Evolutionary conservation across 2,797 vertebrate genomes (phyloP).

Genomic region (Numenius phaeopus): DNA sequence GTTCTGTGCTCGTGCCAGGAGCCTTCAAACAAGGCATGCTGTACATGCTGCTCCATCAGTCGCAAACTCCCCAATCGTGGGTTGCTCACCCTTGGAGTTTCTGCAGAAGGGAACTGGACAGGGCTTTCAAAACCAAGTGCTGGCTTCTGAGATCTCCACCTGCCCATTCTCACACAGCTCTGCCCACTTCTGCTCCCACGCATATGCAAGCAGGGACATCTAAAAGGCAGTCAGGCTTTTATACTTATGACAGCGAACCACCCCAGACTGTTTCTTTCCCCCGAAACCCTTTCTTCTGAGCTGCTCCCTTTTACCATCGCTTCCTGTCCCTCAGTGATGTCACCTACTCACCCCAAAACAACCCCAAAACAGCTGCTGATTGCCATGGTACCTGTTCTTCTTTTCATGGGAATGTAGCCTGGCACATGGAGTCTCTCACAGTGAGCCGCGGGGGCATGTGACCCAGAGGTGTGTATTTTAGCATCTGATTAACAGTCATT

Average conservation of each 20-base stretch:
- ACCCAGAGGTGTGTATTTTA: neutral
- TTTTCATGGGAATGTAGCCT: neutral
- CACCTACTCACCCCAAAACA: neutral
- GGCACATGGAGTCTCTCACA: neutral
- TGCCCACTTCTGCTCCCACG: neutral
- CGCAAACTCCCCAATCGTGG: neutral
- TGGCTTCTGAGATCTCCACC: neutral
- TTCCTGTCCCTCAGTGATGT: neutral
- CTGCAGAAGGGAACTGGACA: neutral
- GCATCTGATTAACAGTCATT: slow-evolving; percentile 39
- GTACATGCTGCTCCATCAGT: neutral
- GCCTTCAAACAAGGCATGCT: slow-evolving; percentile 30
- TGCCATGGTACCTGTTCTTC: neutral
- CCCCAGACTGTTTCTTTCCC: neutral
- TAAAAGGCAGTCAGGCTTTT: neutral
- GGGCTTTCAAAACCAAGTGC: neutral
- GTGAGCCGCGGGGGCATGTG: neutral
- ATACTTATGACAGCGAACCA: neutral
- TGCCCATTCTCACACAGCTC: neutral
- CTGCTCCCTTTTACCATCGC: fast-evolving
- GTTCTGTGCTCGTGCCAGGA: slow-evolving; percentile 22
- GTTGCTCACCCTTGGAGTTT: neutral
- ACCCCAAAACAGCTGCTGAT: neutral
- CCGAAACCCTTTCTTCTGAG: neutral
- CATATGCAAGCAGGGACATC: neutral